Percentiles rank a stretch among this genome's conserved stretches.
phyloP scores from a whole-genome alignment of 2,797 vertebrate genomes.

The Leuciscus waleckii region DNA sequence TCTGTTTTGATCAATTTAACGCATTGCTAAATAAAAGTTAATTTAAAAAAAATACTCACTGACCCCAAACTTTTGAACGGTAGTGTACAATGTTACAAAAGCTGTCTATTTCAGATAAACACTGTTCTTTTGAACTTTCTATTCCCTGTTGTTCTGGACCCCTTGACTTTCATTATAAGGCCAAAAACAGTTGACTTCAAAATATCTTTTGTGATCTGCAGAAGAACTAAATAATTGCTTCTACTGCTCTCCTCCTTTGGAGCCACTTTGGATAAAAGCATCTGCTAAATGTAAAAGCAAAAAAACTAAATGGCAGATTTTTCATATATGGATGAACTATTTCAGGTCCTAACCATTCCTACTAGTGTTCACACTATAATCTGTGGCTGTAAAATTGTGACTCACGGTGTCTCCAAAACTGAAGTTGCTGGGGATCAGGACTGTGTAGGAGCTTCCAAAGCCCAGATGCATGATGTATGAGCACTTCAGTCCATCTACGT shows the following conservation, averaged over 20 bases:
- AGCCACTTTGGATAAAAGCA: background rate
- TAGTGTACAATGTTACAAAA: too few species aligned
- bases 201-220: too few species aligned
- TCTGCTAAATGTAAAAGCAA: background rate
- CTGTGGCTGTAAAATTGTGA: background rate
- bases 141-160: background rate
- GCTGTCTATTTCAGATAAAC: too few species aligned
- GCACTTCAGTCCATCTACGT: background rate
- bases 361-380: background rate
- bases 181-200: background rate
- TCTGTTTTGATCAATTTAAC: background rate
- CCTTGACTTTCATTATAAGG: background rate
- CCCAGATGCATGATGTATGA: conserved; percentile 57
- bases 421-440: conserved; percentile 74
- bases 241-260: background rate
- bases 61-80: too few species aligned
- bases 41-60: too few species aligned
- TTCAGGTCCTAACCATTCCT: background rate
- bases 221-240: background rate
- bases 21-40: background rate
- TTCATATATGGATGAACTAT: background rate
- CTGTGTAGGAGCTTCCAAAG: conserved; percentile 86
- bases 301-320: background rate
- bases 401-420: conserved; percentile 61
- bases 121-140: too few species aligned